Evolutionary conservation across 1,140 invertebrate species (phyloP), one percentile per base, ranked within the genome.

Genomic region (Drosophila neocordata): DNA sequence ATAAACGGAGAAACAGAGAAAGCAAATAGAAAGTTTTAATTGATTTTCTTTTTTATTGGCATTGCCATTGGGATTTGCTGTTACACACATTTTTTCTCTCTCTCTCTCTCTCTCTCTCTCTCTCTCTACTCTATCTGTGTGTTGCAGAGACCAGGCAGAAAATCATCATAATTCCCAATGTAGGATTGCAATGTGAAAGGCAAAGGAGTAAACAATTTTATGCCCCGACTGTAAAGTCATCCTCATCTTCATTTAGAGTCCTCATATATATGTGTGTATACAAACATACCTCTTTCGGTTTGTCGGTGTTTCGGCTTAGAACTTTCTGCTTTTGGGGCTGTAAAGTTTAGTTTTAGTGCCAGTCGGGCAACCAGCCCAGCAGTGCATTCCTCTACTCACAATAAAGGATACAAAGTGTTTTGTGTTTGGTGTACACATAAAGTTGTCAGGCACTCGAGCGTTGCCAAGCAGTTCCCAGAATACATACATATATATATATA

Each of bases 371-470:
- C 41, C 41, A 44, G 41, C 76, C 41, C 41, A 44, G 41, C 76
- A 84, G 58, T 84, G 82, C 82, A 85, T 72, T 79, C 78, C 76
- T 57, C 69, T 63, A 34, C 63, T 61, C 72, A 77, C 77, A 85
- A 80, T 85, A 85, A 85, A 85, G 81, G 81, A 78, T 82, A 87
- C 82, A 87, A 87, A 87, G 83, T 87, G 82, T 87, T 85, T 80
- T 83, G 80, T 74, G 78, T 82, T 67, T 81, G 64, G 70, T 69
- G 44, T 27, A 79, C 61, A 88, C 73, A 85, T 85, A 87, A 87
- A 82, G 65, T 87, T 87, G 75, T 65, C 71, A 68, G 48, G 63
- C 75, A 65, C 80, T 84, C 73, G 80, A 71, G 73, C 64, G 55
- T 38, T 58, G 41, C 69, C 34, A 52, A 37, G 37, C 18, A 60